A percentile compares a stretch with the other conserved stretches of the same genome.
phyloP scores from a whole-genome alignment of 2,113 vertebrate species.

The Hemibagrus wyckioides region DNA sequence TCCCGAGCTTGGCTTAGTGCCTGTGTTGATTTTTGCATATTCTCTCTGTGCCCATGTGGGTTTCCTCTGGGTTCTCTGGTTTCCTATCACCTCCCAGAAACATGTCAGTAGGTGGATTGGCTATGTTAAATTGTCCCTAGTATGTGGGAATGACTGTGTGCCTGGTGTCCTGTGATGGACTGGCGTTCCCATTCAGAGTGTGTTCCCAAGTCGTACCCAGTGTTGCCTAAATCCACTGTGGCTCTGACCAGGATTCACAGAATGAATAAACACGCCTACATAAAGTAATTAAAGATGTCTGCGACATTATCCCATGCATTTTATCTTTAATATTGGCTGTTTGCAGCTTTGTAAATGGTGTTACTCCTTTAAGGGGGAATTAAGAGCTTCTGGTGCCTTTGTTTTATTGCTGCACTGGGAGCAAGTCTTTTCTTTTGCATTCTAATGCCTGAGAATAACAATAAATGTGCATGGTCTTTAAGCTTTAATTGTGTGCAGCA shows the following conservation, averaged over 20 bases:
- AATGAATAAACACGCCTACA: constrained; percentile 7
- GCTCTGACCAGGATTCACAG: not conserved
- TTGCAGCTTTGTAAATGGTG: constrained; percentile 21
- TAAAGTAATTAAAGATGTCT: constrained; percentile 29
- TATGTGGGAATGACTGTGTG: not conserved
- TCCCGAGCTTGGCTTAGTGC: not conserved
- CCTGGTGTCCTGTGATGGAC: not conserved
- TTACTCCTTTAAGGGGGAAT: constrained; percentile 28
- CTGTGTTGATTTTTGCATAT: not conserved
- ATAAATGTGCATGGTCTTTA: constrained; percentile 42
- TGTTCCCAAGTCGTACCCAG: not conserved
- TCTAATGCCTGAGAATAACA: constrained; percentile 37
- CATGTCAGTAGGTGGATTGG: not conserved
- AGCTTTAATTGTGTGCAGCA: constrained; percentile 50
- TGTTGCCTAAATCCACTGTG: not conserved
- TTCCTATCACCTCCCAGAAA: not conserved
- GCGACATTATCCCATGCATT: constrained; percentile 28
- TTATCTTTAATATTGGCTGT: not conserved
- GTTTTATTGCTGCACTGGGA: constrained; percentile 41
- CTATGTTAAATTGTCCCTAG: not conserved
- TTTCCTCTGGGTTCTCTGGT: not conserved
- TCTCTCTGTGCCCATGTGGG: not conserved
- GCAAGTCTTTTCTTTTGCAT: constrained; percentile 47
- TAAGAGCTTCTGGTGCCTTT: constrained; percentile 43
- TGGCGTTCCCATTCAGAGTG: not conserved